Conservation (phyloP, 2,888 invertebrate genomes). For the Cybosia mesomella region DNA sequence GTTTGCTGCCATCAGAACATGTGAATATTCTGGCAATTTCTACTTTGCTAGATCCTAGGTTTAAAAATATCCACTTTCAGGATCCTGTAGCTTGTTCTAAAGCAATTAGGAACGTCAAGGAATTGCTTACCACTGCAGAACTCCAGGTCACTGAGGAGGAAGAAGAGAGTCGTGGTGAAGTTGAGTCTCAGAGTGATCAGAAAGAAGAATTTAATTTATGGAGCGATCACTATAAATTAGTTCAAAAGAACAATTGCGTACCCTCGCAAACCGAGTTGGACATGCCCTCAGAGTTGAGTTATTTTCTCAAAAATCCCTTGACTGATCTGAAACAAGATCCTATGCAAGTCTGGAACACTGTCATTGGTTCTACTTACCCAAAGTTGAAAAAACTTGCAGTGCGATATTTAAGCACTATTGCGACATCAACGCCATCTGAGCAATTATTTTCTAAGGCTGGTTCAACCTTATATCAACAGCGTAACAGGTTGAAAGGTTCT, state of each 20-base stretch:
- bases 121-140: no score
- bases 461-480: slow-evolving; percentile 3
- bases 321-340: not conserved
- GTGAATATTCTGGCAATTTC: no score
- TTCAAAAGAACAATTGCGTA: not conserved
- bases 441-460: slow-evolving; percentile 2
- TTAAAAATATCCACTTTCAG: no score
- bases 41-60: no score
- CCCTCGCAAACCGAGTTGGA: not conserved
- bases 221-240: slow-evolving; percentile 7
- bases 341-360: not conserved
- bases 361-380: not conserved
- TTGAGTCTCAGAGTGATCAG: not conserved
- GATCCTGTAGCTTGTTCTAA: no score
- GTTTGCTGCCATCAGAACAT: no score
- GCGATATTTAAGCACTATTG: slow-evolving; percentile 8
- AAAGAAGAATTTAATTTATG: slow-evolving; percentile 11
- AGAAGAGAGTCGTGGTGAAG: not conserved
- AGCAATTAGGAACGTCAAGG: no score
- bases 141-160: not conserved
- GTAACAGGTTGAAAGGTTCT: slow-evolving; percentile 7
- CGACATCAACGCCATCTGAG: slow-evolving; percentile 4
- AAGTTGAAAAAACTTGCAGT: not conserved
- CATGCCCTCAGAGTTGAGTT: not conserved
- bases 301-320: not conserved